Percentiles rank a stretch among this genome's conserved stretches.
Conservation (phyloP, 2,888 invertebrate species). For the Xestia rhomboidea region DNA sequence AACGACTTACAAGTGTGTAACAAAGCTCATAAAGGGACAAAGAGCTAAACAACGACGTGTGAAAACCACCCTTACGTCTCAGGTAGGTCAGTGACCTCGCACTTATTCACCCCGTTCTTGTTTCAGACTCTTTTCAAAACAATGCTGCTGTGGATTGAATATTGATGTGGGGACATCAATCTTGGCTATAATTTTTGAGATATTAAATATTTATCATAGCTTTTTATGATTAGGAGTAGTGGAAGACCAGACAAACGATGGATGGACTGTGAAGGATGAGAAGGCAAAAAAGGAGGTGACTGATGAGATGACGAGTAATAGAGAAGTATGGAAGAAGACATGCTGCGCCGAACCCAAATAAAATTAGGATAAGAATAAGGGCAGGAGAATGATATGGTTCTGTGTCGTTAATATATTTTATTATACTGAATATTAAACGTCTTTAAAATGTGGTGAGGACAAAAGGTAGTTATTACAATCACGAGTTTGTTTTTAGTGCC, state of each 20-base stretch:
- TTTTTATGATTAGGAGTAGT: background rate
- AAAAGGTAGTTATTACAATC: background rate
- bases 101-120: slow-evolving; percentile 69
- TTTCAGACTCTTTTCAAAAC: slow-evolving; percentile 62
- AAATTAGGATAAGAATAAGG: background rate
- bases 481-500: background rate
- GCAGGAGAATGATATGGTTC: background rate
- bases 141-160: slow-evolving; percentile 72
- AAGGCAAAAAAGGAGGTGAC: background rate
- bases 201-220: background rate
- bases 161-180: slow-evolving; percentile 65
- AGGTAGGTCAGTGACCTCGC: slow-evolving; percentile 78
- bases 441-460: too few relatives aligned
- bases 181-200: slow-evolving; percentile 17
- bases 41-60: slow-evolving; percentile 78
- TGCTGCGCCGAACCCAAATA: background rate
- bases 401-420: background rate
- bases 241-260: background rate
- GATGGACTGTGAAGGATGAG: background rate
- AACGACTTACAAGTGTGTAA: slow-evolving; percentile 83
- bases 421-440: too few relatives aligned
- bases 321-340: background rate
- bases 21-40: slow-evolving; percentile 82
- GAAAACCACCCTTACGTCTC: slow-evolving; percentile 77
- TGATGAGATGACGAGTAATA: background rate